phyloP scores from a whole-genome alignment of 2,113 vertebrate genomes.

The Azemiops feae region DNA sequence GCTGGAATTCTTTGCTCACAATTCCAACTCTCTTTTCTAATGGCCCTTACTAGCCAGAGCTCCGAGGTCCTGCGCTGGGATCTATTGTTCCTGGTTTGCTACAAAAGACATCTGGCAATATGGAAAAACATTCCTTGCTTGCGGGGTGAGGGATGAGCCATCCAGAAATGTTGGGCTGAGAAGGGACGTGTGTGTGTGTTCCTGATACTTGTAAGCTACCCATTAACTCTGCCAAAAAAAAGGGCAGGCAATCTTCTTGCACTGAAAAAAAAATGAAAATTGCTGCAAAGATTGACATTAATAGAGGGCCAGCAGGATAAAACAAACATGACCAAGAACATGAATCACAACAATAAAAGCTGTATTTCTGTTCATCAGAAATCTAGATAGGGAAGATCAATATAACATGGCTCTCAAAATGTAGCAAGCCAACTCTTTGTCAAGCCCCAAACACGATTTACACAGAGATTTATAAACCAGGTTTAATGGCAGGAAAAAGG shows the following conservation, averaged over 20 bases:
- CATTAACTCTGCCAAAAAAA: neutral
- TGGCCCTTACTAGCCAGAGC: neutral
- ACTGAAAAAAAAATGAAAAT: neutral
- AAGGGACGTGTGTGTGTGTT: neutral
- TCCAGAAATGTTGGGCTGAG: neutral
- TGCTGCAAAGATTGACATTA: neutral
- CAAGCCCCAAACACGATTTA: neutral
- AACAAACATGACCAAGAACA: neutral
- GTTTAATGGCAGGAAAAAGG: neutral
- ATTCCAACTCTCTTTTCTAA: neutral
- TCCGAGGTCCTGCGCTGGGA: neutral
- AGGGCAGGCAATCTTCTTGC: neutral
- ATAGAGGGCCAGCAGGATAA: neutral
- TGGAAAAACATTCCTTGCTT: neutral
- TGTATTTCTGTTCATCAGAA: neutral
- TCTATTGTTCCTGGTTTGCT: neutral
- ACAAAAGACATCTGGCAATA: neutral
- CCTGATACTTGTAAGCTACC: neutral
- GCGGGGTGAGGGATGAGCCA: neutral
- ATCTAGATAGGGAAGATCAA: neutral
- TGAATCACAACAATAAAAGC: neutral
- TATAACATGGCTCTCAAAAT: neutral
- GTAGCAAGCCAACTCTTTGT: neutral
- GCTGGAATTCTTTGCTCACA: neutral
- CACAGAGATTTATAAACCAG: neutral